Base-by-base conservation (phyloP, 2,113 vertebrate genomes). In the Entomyzon cyanotis region DNA sequence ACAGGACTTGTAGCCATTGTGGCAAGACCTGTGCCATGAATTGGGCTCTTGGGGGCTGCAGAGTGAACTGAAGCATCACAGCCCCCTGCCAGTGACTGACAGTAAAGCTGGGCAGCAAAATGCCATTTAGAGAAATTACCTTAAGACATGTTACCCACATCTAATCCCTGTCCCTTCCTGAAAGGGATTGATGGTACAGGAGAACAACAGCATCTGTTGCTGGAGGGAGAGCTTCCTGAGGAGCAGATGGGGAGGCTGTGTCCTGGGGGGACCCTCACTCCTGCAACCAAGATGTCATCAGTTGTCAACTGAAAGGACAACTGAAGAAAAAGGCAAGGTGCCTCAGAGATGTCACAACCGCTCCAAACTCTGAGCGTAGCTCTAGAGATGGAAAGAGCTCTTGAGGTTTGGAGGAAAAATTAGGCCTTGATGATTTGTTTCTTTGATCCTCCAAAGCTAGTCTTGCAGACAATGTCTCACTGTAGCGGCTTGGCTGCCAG, bases 141-240 rank as follows among this genome's bases (percentile, higher is more conserved):
- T 96, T 90, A 90, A 83, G 41, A 58, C 0, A 0, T 2, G 28
- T 75, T 84, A 44, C 64, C 35, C 42, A n/a, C 15, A 18, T 9
- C 44, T 93, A 95, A 96, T 95, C 90, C 87, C 52, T 4, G 10
- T 53, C 37, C n/a, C 28, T 93, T 91, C 60, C 79, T 88, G 62
- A 88, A 79, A 58, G 68, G 79, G 92, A 83, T 58, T 85, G 70
- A 31, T 5, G 8, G 28, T n/a, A 15, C 79, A 46, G 60, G 62
- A 71, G 46, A 46, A 83, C 65, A 95, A 60, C 85, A 95, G 83
- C 94, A 96, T 76, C 92, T 95, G 95, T 77, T 73, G 42, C 67
- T 90, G 83, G 46, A 88, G 49, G 46, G 22, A 80, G 46, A 93
- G 67, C 82, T 94, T 90, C 70, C 63, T 74, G 37, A 37, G 12